Conservation (phyloP, 2,113 vertebrate genomes). For the Scomber japonicus region DNA sequence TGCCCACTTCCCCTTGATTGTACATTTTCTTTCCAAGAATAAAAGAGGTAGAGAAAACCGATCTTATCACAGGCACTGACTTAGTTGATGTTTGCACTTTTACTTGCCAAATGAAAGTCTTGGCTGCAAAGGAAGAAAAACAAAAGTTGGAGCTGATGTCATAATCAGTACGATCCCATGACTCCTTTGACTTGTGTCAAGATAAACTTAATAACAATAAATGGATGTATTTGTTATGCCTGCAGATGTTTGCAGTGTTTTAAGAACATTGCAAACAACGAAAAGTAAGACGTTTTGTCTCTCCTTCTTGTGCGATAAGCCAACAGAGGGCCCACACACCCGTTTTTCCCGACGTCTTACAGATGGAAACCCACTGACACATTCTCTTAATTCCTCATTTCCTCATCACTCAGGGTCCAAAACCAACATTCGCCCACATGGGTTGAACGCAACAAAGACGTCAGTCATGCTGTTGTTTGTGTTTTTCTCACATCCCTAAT, state of each 20-base stretch:
- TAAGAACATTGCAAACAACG: background rate
- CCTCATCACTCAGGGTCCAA: background rate
- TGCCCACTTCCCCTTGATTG: conserved; percentile 40
- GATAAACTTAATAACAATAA: background rate
- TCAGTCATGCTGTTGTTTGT: background rate
- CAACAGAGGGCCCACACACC: background rate
- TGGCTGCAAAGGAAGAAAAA: conserved; percentile 46
- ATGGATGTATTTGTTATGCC: no score
- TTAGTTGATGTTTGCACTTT: background rate
- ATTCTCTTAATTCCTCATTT: background rate
- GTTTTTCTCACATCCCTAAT: background rate
- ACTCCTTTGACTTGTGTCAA: background rate
- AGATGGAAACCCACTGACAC: background rate
- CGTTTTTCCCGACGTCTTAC: background rate
- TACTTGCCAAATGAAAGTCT: conserved; percentile 29
- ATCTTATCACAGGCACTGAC: background rate
- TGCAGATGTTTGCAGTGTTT: background rate
- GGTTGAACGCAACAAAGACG: background rate
- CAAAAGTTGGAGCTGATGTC: conserved; percentile 6
- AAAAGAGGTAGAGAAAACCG: background rate
- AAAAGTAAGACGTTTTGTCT: conserved; percentile 6
- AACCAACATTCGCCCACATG: conserved; percentile 2
- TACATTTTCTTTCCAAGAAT: background rate
- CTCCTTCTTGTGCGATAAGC: conserved; percentile 6
- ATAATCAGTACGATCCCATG: conserved; percentile 28